Base-by-base conservation (phyloP, 1,140 invertebrate species). In the Meloidogyne exigua region DNA sequence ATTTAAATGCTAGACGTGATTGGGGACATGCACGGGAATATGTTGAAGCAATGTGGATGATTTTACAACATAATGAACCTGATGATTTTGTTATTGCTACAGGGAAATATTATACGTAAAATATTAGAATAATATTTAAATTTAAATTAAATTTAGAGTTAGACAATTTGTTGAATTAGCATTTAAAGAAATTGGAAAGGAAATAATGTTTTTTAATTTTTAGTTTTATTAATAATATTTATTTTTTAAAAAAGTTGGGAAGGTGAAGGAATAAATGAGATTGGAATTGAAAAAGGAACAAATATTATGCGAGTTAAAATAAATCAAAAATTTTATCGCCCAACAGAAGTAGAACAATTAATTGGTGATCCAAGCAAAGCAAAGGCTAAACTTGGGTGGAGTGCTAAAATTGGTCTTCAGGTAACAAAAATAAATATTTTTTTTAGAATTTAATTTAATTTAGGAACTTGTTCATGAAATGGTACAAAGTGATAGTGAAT, bases 1-100 rank as follows among this genome's bases (percentile, higher is more conserved):
- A 98, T 89, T 89, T 99, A 76, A 95, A 98, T 89, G 93, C 96
- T 18, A 92, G 93, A 88, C 90, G 97, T 85, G 97, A 99, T 89
- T 99, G 97, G 97, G 97, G 97, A 13, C 97, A 99, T 90, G 97
- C 97, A 0, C 94, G 92, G 88, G 96, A 99, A 89, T 99, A 98
- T 89, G 94, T 99, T 36, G 93, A 98, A 93, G 96, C 95, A 13
- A 99, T 99, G 97, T 99, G 96, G 96, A 88, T 96, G 85, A 99
- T 99, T 94, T 89, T 99, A n/a, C 97, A 99, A 88, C 92, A 94
- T 88, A 91, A 95, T 0, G 88, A 89, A 64, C 93, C 96, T 0
- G 93, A 98, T 68, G 96, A 99, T 89, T 99, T 93, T 90, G 96
- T 99, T 1, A 95, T 99, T 82, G 94, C 96, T 2, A 98, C 95